These are phyloP conservation scores for Platichthys stellatus DNA, from an alignment of 2,113 vertebrate genomes.

Conservation along the genomic window DNA sequence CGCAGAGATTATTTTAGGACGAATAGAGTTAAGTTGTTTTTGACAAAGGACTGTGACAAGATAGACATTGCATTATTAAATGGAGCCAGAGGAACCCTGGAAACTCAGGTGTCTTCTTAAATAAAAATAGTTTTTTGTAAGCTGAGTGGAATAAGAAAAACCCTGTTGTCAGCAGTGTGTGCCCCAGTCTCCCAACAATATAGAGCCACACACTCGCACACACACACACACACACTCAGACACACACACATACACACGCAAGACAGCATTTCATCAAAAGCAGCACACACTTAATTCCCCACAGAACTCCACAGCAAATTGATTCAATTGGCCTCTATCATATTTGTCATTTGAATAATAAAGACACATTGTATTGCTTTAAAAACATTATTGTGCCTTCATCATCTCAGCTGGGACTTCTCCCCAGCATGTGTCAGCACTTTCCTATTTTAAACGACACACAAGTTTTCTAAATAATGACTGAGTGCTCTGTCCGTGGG, in stretches of 20 bases:
- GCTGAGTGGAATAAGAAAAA: constrained; percentile 51
- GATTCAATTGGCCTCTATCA: constrained; percentile 60
- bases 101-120: constrained; percentile 26
- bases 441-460: constrained; percentile 6
- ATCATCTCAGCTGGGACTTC: constrained; percentile 26
- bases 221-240: constrained; percentile 13
- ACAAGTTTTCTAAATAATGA: constrained; percentile 16
- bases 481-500: not conserved
- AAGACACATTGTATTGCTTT: constrained; percentile 22
- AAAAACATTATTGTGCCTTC: constrained; percentile 14
- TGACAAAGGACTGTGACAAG: constrained; percentile 12
- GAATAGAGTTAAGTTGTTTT: constrained; percentile 19
- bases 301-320: constrained; percentile 59
- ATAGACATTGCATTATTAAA: constrained; percentile 38
- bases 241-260: constrained; percentile 9
- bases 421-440: constrained; percentile 12
- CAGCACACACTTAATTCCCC: constrained; percentile 69
- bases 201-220: constrained; percentile 22
- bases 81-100: not conserved
- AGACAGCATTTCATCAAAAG: constrained; percentile 77
- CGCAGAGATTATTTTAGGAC: constrained; percentile 20
- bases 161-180: constrained; percentile 55
- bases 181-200: constrained; percentile 35
- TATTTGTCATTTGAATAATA: constrained; percentile 42
- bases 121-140: constrained; percentile 24